These are phyloP conservation scores for Drosophila mauritiana DNA, from an alignment of 1,140 invertebrate genomes.

Conservation along the genomic window DNA sequence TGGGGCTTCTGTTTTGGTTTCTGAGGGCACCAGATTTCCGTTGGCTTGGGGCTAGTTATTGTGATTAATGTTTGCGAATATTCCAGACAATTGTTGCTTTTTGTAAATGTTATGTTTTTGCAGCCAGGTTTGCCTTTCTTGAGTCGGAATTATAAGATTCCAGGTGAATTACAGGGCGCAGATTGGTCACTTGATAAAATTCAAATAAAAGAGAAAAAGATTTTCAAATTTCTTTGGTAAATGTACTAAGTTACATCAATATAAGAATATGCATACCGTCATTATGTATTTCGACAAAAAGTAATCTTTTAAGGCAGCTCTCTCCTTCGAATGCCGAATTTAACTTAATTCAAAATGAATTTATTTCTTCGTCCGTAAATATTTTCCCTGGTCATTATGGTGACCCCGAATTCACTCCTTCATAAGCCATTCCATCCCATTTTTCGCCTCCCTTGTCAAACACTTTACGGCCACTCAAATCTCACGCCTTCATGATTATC, in stretches of 20 bases:
- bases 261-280: too few species aligned
- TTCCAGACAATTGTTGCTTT: constrained; percentile 68
- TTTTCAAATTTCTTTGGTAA: too few species aligned
- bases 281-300: too few species aligned
- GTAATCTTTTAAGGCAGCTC: background rate
- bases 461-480: constrained; percentile 52
- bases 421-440: background rate
- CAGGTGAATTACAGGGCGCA: background rate
- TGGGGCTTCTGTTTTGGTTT: constrained; percentile 4
- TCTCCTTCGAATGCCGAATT: background rate
- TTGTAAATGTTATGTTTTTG: constrained; percentile 25
- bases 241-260: too few species aligned
- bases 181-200: background rate
- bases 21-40: background rate
- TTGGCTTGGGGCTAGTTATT: constrained; percentile 48
- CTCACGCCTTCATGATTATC: constrained; percentile 50
- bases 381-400: constrained; percentile 27
- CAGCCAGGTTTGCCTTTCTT: background rate
- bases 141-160: background rate
- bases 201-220: background rate
- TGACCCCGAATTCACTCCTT: background rate
- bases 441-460: constrained; percentile 18
- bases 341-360: constrained; percentile 27
- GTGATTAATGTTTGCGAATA: constrained; percentile 59
- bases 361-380: background rate